Base-by-base conservation (phyloP, 2,797 vertebrate genomes). In the Pangasius sanitwongsei region DNA sequence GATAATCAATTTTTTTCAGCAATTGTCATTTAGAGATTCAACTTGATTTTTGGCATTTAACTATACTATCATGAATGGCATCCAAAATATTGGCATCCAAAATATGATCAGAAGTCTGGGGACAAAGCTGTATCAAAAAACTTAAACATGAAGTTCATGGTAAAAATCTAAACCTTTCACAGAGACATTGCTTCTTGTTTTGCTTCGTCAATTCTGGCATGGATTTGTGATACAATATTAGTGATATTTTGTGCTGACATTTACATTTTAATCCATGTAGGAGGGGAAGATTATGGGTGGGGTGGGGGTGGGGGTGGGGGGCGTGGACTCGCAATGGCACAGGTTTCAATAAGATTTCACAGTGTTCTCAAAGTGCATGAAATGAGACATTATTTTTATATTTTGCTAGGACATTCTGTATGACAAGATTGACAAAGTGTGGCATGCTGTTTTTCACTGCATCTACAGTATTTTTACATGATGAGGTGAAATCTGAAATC, bases 361-460 rank as follows among this genome's bases (percentile, higher is more conserved):
- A 28, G 18, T 61, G 15, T 80, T 8, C 53, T 31, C 77, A 55
- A 50, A 55, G n/a, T 23, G 23, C 25, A 77, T 50, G 74, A 50
- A n/a, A 77, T 18, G 15, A 53, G 48, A 78, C 48, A 53, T 18
- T 78, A 18, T 78, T 78, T 44, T 69, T 25, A 25, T 74, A 44
- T 74, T 44, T 78, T 53, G 13, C 16, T 9, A 78, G 75, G 48
- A 78, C 75, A 80, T 44, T 1, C 44, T 44, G 44, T 28, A 6
- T 80, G 28, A 80, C 44, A 37, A 95, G 94, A 95, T 94, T 94
- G 75, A 53, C 78, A 41, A 37, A 57, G 34, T 44, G 20, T 25
- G 3, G 31, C 9, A 13, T 20, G 25, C 4, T 59, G 31, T 25
- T 82, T 37, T 25, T 82, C 20, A 82, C 50, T 59, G 11, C 55